These are phyloP conservation scores for Lepas anatifera DNA, from an alignment of 2,888 invertebrate genomes.

Conservation along the genomic window DNA sequence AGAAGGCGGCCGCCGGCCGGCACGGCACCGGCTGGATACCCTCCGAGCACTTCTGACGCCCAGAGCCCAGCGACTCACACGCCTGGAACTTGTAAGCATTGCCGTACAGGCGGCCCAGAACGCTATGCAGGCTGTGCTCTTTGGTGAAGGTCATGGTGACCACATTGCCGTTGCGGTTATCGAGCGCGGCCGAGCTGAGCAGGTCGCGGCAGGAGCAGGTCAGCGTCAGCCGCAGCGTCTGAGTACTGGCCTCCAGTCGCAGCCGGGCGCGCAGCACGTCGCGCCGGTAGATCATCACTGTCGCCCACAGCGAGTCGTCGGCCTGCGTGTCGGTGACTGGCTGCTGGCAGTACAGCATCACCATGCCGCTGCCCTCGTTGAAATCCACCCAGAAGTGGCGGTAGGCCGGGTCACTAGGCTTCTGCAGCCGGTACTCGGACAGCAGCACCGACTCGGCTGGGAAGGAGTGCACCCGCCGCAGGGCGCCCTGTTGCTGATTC, in stretches of 20 bases:
- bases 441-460: constrained; percentile 9
- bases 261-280: constrained; percentile 15
- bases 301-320: constrained; percentile 16
- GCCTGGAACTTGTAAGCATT: background rate
- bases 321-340: constrained; percentile 3
- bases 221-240: constrained; percentile 8
- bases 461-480: constrained; percentile 19
- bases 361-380: constrained; percentile 19
- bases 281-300: constrained; percentile 12
- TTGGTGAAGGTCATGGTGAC: background rate
- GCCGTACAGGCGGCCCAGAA: background rate
- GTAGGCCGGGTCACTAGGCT: constrained; percentile 18
- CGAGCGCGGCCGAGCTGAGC: constrained; percentile 16
- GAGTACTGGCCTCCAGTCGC: background rate
- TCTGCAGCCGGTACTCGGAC: constrained; percentile 15
- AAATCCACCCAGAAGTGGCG: constrained; percentile 24
- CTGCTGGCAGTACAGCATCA: constrained; percentile 20
- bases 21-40: background rate
- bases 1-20: background rate
- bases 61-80: background rate
- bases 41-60: background rate
- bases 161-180: background rate
- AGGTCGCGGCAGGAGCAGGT: constrained; percentile 10
- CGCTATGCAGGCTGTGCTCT: background rate
- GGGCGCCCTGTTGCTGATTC: constrained; percentile 18